Evolutionary conservation across 2,113 vertebrate genomes (phyloP).

Genomic region (sheep (Ovis aries)): ARS-UI_Ramb_v3.0 NC_056054.1:125200501-125201000

Average conservation of each 20-base stretch:
- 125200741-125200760: neutral
- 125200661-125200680: neutral
- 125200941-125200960: too few species aligned
- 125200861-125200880: fast-evolving
- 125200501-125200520: too few species aligned
- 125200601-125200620: neutral
- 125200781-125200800: neutral
- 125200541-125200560: neutral
- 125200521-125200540: too few species aligned
- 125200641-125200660: neutral
- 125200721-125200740: neutral
- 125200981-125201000: neutral
- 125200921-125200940: too few species aligned
- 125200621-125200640: neutral
- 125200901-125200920: neutral
- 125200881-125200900: fast-evolving
- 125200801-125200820: neutral
- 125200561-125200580: neutral
- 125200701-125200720: neutral
- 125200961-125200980: neutral
- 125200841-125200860: neutral
- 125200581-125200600: neutral
- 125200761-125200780: neutral
- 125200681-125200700: neutral
- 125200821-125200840: neutral